Percentiles rank a stretch among this genome's conserved stretches.
Evolutionary conservation across 1,140 invertebrate genomes (phyloP).

Genomic region (Scaptodrosophila lebanonensis): DNA sequence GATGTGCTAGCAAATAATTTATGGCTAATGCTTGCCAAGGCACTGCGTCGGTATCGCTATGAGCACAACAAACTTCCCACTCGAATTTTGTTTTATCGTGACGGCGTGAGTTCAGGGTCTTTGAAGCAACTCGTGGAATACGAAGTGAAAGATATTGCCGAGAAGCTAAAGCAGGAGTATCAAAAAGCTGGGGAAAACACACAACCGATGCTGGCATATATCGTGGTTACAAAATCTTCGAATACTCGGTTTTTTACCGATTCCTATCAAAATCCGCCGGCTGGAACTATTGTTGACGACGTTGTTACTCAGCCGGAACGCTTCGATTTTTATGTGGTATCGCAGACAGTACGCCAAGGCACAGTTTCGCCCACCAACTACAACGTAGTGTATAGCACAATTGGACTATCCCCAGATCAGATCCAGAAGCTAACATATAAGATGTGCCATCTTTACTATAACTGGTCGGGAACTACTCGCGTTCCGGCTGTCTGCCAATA

Average conservation of each 20-base stretch:
- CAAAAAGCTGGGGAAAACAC: slow-evolving; percentile 54
- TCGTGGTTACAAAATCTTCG: slow-evolving; percentile 85
- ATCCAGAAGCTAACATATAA: slow-evolving; percentile 89
- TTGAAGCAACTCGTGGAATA: slow-evolving; percentile 80
- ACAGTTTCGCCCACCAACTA: slow-evolving; percentile 90
- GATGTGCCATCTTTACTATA: slow-evolving; percentile 90
- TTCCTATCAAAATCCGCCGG: slow-evolving; percentile 79
- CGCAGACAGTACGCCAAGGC: slow-evolving; percentile 86
- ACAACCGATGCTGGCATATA: slow-evolving; percentile 82
- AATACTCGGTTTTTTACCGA: slow-evolving; percentile 83
- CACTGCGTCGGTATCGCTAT: slow-evolving; percentile 79
- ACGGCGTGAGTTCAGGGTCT: slow-evolving; percentile 92
- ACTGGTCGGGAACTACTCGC: slow-evolving; percentile 88
- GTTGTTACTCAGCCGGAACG: slow-evolving; percentile 88
- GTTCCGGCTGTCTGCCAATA: slow-evolving; percentile 93
- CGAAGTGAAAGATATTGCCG: slow-evolving; percentile 78
- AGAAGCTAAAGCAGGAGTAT: slow-evolving; percentile 79
- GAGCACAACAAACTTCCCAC: slow-evolving; percentile 77
- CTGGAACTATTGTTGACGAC: slow-evolving; percentile 93
- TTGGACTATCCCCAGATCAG: slow-evolving; percentile 81
- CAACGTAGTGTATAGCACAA: slow-evolving; percentile 85
- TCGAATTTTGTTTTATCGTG: slow-evolving; percentile 85
- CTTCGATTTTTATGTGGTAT: slow-evolving; percentile 90
- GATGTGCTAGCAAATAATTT: slow-evolving; percentile 86
- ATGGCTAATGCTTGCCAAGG: slow-evolving; percentile 81